Evolutionary conservation across 2,797 vertebrate genomes (phyloP).

Genomic region (Micromesistius poutassou): DNA sequence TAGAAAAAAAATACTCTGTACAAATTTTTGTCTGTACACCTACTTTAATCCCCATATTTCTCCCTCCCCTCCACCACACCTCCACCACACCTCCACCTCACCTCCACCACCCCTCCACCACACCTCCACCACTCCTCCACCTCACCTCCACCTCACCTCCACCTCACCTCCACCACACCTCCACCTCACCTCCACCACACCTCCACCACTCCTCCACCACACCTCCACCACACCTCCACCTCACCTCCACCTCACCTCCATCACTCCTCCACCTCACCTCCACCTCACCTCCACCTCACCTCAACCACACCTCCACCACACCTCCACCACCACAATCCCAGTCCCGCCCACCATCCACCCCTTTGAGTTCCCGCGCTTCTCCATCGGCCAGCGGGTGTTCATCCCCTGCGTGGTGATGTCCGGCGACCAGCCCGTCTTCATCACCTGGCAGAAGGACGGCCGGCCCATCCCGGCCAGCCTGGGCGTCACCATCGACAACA

Average conservation of each 20-base stretch:
- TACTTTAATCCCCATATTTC: background rate
- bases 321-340: slow-evolving; percentile 46
- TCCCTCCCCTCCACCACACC: background rate
- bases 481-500: slow-evolving; percentile 96
- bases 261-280: background rate
- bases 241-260: background rate
- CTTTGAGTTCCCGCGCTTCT: slow-evolving; percentile 94
- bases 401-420: slow-evolving; percentile 97
- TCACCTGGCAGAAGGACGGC: slow-evolving; percentile 98
- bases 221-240: background rate
- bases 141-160: background rate
- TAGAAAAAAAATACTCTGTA: too few species aligned
- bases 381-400: slow-evolving; percentile 95
- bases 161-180: background rate
- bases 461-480: slow-evolving; percentile 91
- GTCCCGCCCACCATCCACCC: slow-evolving; percentile 97
- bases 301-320: background rate
- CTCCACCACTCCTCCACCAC: background rate
- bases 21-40: too few species aligned
- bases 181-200: background rate
- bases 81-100: background rate
- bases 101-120: background rate
- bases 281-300: background rate
- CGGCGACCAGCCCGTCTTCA: slow-evolving; percentile 93
- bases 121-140: background rate